Conservation (phyloP, 2,888 invertebrate genomes). For the Synergus umbraculus region DNA sequence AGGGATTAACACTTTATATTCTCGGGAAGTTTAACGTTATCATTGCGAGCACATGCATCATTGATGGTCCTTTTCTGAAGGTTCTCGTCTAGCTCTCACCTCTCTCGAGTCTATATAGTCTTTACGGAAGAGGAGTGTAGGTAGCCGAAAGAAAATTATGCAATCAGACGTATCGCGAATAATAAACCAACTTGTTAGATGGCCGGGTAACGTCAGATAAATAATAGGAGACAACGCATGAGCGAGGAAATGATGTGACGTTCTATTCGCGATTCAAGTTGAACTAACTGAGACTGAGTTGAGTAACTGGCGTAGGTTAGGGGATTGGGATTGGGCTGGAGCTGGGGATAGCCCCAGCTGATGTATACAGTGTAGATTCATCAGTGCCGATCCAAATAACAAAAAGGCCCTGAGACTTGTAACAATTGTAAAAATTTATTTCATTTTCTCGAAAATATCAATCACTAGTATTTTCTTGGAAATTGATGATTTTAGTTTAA, state of each 20-base stretch:
- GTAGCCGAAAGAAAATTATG: constrained; percentile 2
- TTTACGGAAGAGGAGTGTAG: not conserved
- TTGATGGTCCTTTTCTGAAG: not conserved
- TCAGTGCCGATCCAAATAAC: not conserved
- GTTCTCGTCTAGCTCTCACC: not conserved
- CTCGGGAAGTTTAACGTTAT: not conserved
- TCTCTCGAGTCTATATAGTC: not conserved
- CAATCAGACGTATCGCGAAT: constrained; percentile 6
- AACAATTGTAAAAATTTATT: not conserved
- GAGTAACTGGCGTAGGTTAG: constrained; percentile 65
- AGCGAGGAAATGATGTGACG: constrained; percentile 1
- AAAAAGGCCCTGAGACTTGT: not conserved
- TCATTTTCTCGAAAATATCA: too few species aligned
- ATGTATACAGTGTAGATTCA: constrained; percentile 43
- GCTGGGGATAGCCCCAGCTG: constrained; percentile 67
- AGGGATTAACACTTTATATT: not conserved
- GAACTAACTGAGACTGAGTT: not conserved
- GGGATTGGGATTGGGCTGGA: constrained; percentile 62
- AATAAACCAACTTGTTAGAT: constrained; percentile 15
- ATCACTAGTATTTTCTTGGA: too few species aligned
- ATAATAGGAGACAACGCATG: not conserved
- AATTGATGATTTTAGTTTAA: too few species aligned
- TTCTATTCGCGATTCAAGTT: constrained; percentile 50
- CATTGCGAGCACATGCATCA: not conserved
- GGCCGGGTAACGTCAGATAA: not conserved